These are phyloP conservation scores for Drosophila diplacantha DNA, from an alignment of 2,888 invertebrate genomes.

Conservation along the genomic window DNA sequence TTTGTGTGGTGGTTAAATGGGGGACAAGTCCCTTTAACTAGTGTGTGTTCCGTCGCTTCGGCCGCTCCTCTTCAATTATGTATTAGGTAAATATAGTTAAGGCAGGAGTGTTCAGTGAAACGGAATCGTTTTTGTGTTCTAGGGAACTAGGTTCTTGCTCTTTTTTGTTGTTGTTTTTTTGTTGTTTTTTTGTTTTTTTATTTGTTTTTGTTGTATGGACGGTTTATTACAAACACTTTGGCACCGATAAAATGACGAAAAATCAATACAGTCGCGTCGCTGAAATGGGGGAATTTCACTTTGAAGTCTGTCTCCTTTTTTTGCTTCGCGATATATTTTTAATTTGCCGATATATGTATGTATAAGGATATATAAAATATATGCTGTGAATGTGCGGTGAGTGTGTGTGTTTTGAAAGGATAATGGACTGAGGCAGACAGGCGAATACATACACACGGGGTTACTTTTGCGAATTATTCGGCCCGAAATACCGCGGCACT, in stretches of 20 bases:
- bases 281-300: slow-evolving; percentile 33
- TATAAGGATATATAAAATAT: slow-evolving; percentile 31
- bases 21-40: slow-evolving; percentile 7
- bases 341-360: slow-evolving; percentile 28
- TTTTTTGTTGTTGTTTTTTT: slow-evolving; percentile 18
- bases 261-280: slow-evolving; percentile 49
- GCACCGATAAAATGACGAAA: slow-evolving; percentile 49
- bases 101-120: slow-evolving; percentile 66
- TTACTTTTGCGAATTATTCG: slow-evolving; percentile 10
- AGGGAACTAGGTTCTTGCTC: slow-evolving; percentile 58
- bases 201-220: slow-evolving; percentile 51
- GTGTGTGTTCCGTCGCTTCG: slow-evolving; percentile 5
- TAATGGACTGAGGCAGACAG: slow-evolving; percentile 54
- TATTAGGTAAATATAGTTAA: slow-evolving; percentile 50
- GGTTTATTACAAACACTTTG: slow-evolving; percentile 60
- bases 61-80: slow-evolving; percentile 33
- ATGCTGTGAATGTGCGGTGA: slow-evolving; percentile 3
- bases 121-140: slow-evolving; percentile 55
- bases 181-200: slow-evolving; percentile 20
- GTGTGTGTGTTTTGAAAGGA: slow-evolving; percentile 17
- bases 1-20: slow-evolving; percentile 6
- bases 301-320: slow-evolving; percentile 36
- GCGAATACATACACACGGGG: slow-evolving; percentile 63
- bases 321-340: slow-evolving; percentile 47
- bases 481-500: slow-evolving; percentile 21